Conservation (phyloP, 1,140 invertebrate genomes). For the Asobara japonica region DNA sequence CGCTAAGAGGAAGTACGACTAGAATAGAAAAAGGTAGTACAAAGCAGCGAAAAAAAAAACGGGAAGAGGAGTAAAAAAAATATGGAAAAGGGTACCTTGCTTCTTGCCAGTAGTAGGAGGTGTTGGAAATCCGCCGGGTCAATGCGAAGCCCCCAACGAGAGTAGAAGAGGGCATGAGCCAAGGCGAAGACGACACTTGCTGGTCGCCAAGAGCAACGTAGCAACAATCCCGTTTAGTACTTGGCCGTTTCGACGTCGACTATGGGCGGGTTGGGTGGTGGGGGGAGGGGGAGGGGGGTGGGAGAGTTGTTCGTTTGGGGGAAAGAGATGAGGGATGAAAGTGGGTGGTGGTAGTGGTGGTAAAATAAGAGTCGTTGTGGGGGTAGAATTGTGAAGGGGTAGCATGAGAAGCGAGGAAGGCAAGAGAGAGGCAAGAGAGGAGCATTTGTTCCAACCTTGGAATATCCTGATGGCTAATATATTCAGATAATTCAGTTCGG, state of each 20-base stretch:
- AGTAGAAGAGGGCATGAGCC: conserved; percentile 32
- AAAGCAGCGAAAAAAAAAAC: neutral
- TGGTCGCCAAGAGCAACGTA: conserved; percentile 62
- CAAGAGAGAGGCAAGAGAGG: no score
- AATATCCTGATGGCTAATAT: no score
- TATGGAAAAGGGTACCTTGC: neutral
- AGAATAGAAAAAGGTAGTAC: no score
- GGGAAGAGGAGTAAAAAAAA: neutral
- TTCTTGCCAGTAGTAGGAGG: conserved; percentile 18
- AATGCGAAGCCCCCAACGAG: conserved; percentile 43
- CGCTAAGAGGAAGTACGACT: neutral
- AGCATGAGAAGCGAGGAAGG: no score
- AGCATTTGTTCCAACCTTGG: no score
- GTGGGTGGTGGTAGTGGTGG: conserved; percentile 32
- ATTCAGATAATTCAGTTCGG: no score
- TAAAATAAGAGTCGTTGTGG: conserved; percentile 5
- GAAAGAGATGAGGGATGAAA: conserved; percentile 21
- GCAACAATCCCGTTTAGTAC: conserved; percentile 60
- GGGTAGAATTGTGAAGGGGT: no score
- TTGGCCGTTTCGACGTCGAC: conserved; percentile 47
- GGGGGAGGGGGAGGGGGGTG: neutral
- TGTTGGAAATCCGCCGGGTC: conserved; percentile 32
- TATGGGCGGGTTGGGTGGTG: conserved; percentile 8
- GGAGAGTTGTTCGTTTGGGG: neutral
- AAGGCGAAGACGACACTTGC: conserved; percentile 44